A percentile compares a stretch with the other conserved stretches of the same genome.
These are phyloP conservation scores for Cryptoleucopteryx plumbea DNA, from an alignment of 2,113 vertebrate species.

Conservation along the genomic window DNA sequence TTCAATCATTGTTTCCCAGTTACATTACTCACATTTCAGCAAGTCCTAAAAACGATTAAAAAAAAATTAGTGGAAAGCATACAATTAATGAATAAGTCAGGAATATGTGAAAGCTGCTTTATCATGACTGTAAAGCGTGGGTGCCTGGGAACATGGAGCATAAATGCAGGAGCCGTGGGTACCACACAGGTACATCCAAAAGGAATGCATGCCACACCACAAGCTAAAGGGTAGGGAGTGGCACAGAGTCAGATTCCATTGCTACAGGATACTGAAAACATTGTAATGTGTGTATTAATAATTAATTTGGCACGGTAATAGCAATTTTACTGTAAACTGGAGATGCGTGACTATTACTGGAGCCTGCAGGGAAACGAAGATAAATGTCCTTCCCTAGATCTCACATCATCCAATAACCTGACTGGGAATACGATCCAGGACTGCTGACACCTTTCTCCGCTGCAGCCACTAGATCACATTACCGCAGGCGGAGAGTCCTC, in stretches of 20 bases:
- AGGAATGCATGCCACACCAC: neutral
- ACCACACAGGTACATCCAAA: neutral
- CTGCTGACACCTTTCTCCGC: conserved; percentile 18
- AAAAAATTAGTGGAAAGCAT: neutral
- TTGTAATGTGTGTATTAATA: neutral
- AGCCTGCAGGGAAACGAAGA: neutral
- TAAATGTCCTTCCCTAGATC: neutral
- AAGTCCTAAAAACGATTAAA: neutral
- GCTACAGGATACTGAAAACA: neutral
- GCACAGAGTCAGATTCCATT: neutral
- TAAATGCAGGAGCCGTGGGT: neutral
- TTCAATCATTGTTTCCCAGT: neutral
- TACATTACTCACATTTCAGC: neutral
- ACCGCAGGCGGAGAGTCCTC: neutral
- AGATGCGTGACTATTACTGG: neutral
- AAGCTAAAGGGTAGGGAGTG: neutral
- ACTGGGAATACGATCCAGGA: neutral
- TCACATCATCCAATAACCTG: neutral
- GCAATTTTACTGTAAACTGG: conserved; percentile 6
- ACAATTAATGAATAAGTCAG: neutral
- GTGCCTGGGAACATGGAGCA: neutral
- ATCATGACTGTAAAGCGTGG: neutral
- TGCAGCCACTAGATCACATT: conserved; percentile 34
- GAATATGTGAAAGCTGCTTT: neutral
- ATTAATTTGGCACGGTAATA: neutral